Evolutionary conservation across 2,888 invertebrate species (phyloP), one percentile per base, ranked within the genome.

Genomic region (Campopleginae sp.): DNA sequence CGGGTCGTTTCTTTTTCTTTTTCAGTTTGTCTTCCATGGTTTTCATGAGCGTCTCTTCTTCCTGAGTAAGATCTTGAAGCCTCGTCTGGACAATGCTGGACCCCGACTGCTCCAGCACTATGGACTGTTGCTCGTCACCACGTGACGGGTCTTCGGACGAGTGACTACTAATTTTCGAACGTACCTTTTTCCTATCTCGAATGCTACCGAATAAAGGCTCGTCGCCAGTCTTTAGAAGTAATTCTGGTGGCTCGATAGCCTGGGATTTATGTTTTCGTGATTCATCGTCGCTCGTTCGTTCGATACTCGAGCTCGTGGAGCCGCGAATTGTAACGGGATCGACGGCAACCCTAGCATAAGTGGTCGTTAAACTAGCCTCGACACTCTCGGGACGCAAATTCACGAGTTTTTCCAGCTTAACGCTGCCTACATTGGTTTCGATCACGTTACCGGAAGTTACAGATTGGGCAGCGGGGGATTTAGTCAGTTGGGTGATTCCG

Each of bases 191-290:
- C 84, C 92, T 92, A 88, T 92, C 90, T 87, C 90, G 91, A 80
- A 93, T 90, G 88, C 93, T 93, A 86, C 93, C 93, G 75, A 93
- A 93, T 33, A 93, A 76, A 19, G 91, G 88, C 58, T 88, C 85
- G 33, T 91, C 88, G 66, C 88, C 88, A 68, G 70, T 75, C 27
- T 87, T 85, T 14, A 85, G 80, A 65, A 74, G 71, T 46, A 70
- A 87, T 19, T 68, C 83, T 31, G 75, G 71, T 72, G 54, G 44
- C 46, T 72, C 76, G 77, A 58, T 70, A 63, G 54, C 31, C 27
- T 68, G 23, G 42, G 82, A 61, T 72, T 79, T 19, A 76, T 75
- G 71, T 33, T 82, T 65, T 31, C 72, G 80, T 19, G 75, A 33
- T 8, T 77, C 70, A 38, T 86, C 82, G 65, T 58, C 75, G 58